These are phyloP conservation scores for Pterostichus madidus DNA, from an alignment of 2,888 invertebrate species.

Conservation along the genomic window DNA sequence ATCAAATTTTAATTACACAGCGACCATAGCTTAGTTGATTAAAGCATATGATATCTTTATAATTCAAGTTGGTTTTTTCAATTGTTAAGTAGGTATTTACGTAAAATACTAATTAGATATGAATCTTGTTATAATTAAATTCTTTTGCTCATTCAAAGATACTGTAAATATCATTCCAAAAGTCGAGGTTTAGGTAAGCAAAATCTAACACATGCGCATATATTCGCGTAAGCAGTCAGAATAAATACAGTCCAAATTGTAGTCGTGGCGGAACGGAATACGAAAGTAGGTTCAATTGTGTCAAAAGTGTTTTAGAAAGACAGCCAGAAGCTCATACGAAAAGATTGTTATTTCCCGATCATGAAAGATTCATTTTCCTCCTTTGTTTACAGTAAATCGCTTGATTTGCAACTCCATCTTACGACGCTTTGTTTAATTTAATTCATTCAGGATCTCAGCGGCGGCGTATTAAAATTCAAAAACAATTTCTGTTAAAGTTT, in stretches of 20 bases:
- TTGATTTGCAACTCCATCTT: slow-evolving; percentile 26
- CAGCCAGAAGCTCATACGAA: slow-evolving; percentile 30
- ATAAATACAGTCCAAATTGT: slow-evolving; percentile 60
- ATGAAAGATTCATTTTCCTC: slow-evolving; percentile 54
- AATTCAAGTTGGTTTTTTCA: too few species aligned
- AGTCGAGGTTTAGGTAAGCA: slow-evolving; percentile 57
- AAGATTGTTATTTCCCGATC: slow-evolving; percentile 56
- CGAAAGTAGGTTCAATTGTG: slow-evolving; percentile 59
- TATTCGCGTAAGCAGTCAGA: slow-evolving; percentile 57
- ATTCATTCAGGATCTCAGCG: not conserved
- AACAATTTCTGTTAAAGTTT: slow-evolving; percentile 58
- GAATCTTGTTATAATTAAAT: not conserved
- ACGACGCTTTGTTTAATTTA: slow-evolving; percentile 21
- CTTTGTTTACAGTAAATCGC: slow-evolving; percentile 32
- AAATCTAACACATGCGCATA: slow-evolving; percentile 61
- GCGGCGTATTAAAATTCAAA: slow-evolving; percentile 53
- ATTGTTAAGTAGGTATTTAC: too few species aligned
- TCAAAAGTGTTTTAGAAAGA: slow-evolving; percentile 58
- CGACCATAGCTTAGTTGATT: too few species aligned
- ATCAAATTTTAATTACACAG: too few species aligned
- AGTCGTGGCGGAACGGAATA: slow-evolving; percentile 40
- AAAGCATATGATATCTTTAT: too few species aligned
- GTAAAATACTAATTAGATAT: not conserved
- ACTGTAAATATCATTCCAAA: not conserved
- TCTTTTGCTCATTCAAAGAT: not conserved